These are phyloP conservation scores for Noctua janthina DNA, from an alignment of 2,888 invertebrate species.

Conservation along the genomic window DNA sequence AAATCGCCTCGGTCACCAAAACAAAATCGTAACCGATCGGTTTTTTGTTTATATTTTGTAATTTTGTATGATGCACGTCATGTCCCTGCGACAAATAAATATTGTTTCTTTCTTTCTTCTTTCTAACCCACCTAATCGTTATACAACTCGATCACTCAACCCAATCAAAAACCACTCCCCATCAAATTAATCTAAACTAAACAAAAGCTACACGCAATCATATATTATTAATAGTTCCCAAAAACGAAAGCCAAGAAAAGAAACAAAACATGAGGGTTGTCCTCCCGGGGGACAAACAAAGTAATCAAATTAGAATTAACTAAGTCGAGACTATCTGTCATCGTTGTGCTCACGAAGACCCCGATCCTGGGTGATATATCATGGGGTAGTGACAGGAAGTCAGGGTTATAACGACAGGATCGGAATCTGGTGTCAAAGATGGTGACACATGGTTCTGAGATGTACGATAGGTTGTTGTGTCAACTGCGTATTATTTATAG, in stretches of 20 bases:
- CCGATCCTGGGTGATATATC: slow-evolving; percentile 72
- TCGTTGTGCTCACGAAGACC: slow-evolving; percentile 65
- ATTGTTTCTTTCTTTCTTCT: too few species aligned
- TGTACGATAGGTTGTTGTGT: slow-evolving; percentile 49
- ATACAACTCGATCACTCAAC: not conserved
- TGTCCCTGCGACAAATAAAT: too few species aligned
- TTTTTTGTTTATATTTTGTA: too few species aligned
- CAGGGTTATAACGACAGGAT: slow-evolving; percentile 64
- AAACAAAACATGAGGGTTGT: slow-evolving; percentile 60
- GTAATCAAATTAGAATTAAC: slow-evolving; percentile 83
- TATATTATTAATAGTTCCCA: slow-evolving; percentile 58
- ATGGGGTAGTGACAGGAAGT: slow-evolving; percentile 76
- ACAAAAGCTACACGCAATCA: slow-evolving; percentile 52
- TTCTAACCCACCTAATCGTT: not conserved
- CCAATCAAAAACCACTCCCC: slow-evolving; percentile 33
- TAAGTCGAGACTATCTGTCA: slow-evolving; percentile 82
- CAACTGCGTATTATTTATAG: slow-evolving; percentile 34
- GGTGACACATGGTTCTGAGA: slow-evolving; percentile 55
- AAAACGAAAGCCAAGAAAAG: slow-evolving; percentile 43
- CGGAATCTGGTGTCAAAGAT: slow-evolving; percentile 61
- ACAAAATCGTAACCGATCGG: not conserved
- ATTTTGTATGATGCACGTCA: too few species aligned
- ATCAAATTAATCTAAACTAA: slow-evolving; percentile 41
- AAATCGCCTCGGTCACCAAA: not conserved
- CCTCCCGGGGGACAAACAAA: slow-evolving; percentile 61